phyloP scores from a whole-genome alignment of 2,888 invertebrate species.

The Mythimna loreyi region DNA sequence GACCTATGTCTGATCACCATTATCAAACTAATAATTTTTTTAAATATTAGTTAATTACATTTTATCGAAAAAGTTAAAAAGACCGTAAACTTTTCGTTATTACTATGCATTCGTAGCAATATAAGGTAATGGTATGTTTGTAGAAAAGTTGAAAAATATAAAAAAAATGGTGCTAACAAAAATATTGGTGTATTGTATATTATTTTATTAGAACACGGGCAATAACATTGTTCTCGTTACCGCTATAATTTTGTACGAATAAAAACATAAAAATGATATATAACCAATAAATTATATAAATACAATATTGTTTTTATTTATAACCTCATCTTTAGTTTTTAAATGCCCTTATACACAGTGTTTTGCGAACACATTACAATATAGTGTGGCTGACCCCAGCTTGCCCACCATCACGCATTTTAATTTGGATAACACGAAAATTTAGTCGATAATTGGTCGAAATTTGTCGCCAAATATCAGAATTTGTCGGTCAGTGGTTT shows the following conservation, averaged over 20 bases:
- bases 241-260: constrained; percentile 87
- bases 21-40: constrained; percentile 77
- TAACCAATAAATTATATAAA: constrained; percentile 84
- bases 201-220: constrained; percentile 82
- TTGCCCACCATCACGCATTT: too few species aligned
- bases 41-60: constrained; percentile 72
- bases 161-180: constrained; percentile 90
- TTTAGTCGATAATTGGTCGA: too few species aligned
- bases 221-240: constrained; percentile 83
- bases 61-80: constrained; percentile 79
- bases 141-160: constrained; percentile 77
- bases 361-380: too few species aligned
- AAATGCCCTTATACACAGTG: background rate
- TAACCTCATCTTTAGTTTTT: background rate
- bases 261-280: constrained; percentile 78
- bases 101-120: constrained; percentile 84
- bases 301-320: constrained; percentile 56
- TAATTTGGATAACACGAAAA: too few species aligned
- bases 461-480: too few species aligned
- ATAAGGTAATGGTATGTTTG: constrained; percentile 87
- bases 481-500: too few species aligned
- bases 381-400: too few species aligned
- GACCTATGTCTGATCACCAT: constrained; percentile 77
- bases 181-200: constrained; percentile 86
- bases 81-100: constrained; percentile 82